Evolutionary conservation across 2,797 vertebrate genomes (phyloP), one percentile per base, ranked within the genome.

Genomic region (Sebastolobus altivelis): DNA sequence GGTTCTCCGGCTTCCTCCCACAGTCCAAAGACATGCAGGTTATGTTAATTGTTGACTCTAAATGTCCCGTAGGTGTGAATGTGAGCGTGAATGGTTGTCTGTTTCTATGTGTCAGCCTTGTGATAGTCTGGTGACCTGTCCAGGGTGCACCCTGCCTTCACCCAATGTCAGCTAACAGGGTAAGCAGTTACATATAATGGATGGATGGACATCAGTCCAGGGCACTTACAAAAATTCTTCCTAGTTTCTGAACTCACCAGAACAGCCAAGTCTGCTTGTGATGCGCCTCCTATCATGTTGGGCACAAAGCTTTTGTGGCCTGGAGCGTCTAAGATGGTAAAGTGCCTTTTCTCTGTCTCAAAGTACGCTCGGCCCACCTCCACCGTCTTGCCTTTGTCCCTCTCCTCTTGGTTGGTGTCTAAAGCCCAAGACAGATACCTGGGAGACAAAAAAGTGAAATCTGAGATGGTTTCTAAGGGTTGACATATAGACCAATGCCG

Each of bases 381-480:
- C 76, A 99, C 98, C 0, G 98, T 99, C 95, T 99, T 99, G 72
- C 98, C 98, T 92, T 99, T 99, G 94, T 99, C 98, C 87, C 98
- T 91, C 90, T 99, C 98, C 92, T 99, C 98, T 83, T 99, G 98
- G 93, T 99, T 99, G 84, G 98, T 99, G 91, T 99, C 98, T 92
- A 99, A 96, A 72, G 98, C 98, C 98, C 98, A 99, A 3, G 98
- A 99, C 29, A 99, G 95, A 89, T 99, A 99, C 98, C 98, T 99
- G 80, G 29, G 43, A 82, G 52, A 20, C 5, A 68, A 11, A 79
- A 6, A 11, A n/a, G 3, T 1, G 8, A n/a, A 31, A 55, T 4
- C 7, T 11, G 33, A 27, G 13, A 73, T 25, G 16, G 9, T 14
- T 13, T 56, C 11, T 35, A 33, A 60, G 2, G 25, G 4, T 6